Evolutionary conservation across 2,113 vertebrate species (phyloP).

Genomic region (Pimephales promelas): DNA sequence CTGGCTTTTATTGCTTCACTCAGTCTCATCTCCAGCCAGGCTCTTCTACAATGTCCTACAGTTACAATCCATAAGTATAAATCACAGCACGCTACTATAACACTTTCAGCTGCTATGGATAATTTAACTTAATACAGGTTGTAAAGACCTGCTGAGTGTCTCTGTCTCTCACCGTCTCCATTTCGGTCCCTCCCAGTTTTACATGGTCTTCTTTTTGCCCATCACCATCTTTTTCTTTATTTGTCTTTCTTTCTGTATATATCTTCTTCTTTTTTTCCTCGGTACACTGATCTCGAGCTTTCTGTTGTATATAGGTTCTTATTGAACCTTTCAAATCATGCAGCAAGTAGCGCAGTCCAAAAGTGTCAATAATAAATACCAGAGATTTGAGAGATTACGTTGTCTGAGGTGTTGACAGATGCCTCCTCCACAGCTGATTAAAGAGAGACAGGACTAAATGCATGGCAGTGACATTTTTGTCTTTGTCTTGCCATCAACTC

Average conservation of each 20-base stretch:
- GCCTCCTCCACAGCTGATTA: not conserved
- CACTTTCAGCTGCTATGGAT: not conserved
- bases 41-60: not conserved
- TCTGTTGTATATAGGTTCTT: not conserved
- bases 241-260: not conserved
- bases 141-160: not conserved
- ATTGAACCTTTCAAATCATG: not conserved
- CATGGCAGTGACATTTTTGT: constrained; percentile 17
- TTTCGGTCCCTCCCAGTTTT: not conserved
- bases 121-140: not conserved
- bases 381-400: not conserved
- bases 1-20: not conserved
- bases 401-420: not conserved
- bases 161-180: not conserved
- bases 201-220: not conserved
- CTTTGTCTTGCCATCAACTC: constrained; percentile 3
- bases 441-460: constrained; percentile 1
- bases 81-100: not conserved
- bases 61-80: constrained; percentile 12
- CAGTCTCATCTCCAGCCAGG: not conserved
- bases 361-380: constrained; percentile 12
- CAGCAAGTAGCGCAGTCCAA: not conserved
- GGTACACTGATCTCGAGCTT: not conserved
- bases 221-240: not conserved
- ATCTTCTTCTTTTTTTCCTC: not conserved